Percentiles rank a stretch among this genome's conserved stretches.
phyloP scores from a whole-genome alignment of 2,797 vertebrate species.

The Alosa sapidissima region DNA sequence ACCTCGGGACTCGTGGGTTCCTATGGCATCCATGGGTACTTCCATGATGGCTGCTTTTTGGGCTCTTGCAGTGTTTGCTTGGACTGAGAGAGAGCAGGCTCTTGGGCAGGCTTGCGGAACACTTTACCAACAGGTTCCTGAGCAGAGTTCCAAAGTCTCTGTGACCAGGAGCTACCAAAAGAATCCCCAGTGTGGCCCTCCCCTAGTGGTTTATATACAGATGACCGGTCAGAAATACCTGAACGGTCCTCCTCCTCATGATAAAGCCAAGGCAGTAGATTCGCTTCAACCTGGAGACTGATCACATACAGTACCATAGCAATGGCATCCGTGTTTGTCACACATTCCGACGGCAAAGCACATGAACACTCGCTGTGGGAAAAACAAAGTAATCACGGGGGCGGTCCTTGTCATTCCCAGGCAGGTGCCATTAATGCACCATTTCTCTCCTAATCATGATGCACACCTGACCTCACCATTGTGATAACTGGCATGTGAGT shows the following conservation, averaged over 20 bases:
- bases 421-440: too few species aligned
- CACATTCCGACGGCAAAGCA: too few species aligned
- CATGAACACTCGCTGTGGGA: too few species aligned
- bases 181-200: not conserved
- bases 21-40: slow-evolving; percentile 53
- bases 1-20: not conserved
- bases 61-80: slow-evolving; percentile 50
- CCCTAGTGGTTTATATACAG: too few species aligned
- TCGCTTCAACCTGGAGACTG: not conserved
- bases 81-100: slow-evolving; percentile 32
- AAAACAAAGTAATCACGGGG: too few species aligned
- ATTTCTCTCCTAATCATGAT: too few species aligned
- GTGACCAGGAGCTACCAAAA: too few species aligned
- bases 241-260: not conserved
- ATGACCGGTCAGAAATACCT: not conserved
- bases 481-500: too few species aligned
- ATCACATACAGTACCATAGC: not conserved
- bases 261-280: not conserved
- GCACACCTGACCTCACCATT: too few species aligned
- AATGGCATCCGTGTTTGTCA: too few species aligned
- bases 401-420: too few species aligned
- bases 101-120: not conserved
- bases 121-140: not conserved
- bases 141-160: not conserved
- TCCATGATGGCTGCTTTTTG: slow-evolving; percentile 51